A percentile compares a stretch with the other conserved stretches of the same genome.
Evolutionary conservation across 2,888 invertebrate species (phyloP).

Genomic region (Oligia fasciuncula): DNA sequence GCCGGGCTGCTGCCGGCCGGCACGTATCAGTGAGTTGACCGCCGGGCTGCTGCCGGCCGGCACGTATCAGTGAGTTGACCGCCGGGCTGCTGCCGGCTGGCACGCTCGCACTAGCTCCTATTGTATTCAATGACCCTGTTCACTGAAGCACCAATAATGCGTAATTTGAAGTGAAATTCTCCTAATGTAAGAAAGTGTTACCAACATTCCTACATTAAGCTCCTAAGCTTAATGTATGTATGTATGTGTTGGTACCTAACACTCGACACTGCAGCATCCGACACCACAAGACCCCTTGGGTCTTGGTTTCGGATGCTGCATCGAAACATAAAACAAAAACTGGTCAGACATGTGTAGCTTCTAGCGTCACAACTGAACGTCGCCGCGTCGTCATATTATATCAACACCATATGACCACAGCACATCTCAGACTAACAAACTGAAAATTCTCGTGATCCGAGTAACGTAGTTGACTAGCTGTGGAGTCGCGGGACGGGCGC

Average conservation of each 20-base stretch:
- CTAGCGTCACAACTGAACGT: neutral
- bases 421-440: conserved; percentile 23
- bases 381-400: neutral
- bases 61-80: no score
- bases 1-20: neutral
- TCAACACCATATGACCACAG: neutral
- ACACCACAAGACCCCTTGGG: no score
- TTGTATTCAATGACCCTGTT: neutral
- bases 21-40: no score
- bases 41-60: neutral
- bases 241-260: no score
- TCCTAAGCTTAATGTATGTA: no score
- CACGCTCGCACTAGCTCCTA: neutral
- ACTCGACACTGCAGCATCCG: no score
- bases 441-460: conserved; percentile 49
- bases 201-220: no score
- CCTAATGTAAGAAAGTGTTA: neutral
- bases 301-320: no score
- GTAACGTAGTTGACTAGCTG: conserved; percentile 27
- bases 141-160: neutral
- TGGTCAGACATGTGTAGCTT: no score
- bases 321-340: neutral
- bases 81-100: neutral
- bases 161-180: neutral
- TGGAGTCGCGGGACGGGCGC: conserved; percentile 19